phyloP scores from a whole-genome alignment of 2,888 invertebrate species.

The Stratiomys singularior region DNA sequence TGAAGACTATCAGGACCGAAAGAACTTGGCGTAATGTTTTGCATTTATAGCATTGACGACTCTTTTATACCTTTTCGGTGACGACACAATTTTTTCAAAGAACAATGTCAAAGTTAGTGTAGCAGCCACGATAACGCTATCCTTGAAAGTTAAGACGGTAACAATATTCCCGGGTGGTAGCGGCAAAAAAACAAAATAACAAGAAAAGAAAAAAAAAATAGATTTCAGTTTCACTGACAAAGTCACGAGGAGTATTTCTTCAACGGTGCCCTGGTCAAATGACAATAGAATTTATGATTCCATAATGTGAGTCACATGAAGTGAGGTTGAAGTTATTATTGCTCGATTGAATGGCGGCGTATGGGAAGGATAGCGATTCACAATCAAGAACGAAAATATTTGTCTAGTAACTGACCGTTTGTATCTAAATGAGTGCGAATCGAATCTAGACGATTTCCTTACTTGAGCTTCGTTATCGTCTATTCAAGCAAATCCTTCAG shows the following conservation, averaged over 20 bases:
- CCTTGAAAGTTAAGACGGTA: conserved; percentile 7
- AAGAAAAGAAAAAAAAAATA: conserved; percentile 13
- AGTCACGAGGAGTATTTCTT: background rate
- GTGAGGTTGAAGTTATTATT: background rate
- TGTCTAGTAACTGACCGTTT: too few species aligned
- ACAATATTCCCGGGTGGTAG: background rate
- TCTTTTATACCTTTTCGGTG: conserved; percentile 37
- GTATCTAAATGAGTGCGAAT: too few species aligned
- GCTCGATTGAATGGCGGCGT: background rate
- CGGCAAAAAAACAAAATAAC: too few species aligned
- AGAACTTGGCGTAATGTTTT: conserved; percentile 30
- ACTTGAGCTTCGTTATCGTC: too few species aligned
- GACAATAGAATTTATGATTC: conserved; percentile 31
- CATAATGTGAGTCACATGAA: conserved; percentile 18
- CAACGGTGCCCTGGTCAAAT: conserved; percentile 26
- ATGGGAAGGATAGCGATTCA: too few species aligned
- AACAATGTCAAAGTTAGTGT: conserved; percentile 8
- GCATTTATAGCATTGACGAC: conserved; percentile 17
- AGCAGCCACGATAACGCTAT: conserved; percentile 7
- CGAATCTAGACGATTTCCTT: too few species aligned
- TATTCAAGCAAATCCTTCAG: too few species aligned
- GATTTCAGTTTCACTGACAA: background rate
- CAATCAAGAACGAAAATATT: too few species aligned
- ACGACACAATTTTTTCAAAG: conserved; percentile 26
- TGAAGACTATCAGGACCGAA: conserved; percentile 35